These are phyloP conservation scores for Hypercompe scribonia DNA, from an alignment of 2,888 invertebrate genomes.

Conservation along the genomic window DNA sequence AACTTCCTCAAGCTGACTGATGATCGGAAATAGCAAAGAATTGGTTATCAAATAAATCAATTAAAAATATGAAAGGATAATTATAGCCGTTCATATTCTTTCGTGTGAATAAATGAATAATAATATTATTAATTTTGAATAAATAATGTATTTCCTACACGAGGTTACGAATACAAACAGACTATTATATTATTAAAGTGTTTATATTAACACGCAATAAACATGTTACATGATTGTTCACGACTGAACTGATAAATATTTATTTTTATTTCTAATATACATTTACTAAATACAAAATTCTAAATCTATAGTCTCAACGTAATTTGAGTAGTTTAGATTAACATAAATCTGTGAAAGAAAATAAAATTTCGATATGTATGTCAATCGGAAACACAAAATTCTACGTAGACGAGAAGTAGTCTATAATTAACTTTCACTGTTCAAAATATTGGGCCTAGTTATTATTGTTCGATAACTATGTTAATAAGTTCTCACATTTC, in stretches of 20 bases:
- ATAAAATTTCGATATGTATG: constrained; percentile 16
- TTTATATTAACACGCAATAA: background rate
- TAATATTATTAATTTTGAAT: background rate
- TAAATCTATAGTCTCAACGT: background rate
- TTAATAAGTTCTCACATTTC: constrained; percentile 30
- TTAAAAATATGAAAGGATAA: background rate
- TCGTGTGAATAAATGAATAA: too few relatives aligned
- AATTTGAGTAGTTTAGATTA: too few relatives aligned
- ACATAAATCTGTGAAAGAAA: constrained; percentile 1
- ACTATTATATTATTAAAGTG: background rate
- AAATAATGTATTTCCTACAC: background rate
- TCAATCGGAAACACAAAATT: constrained; percentile 24
- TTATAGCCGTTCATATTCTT: background rate
- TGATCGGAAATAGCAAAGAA: background rate
- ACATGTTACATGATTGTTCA: background rate
- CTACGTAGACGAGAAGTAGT: constrained; percentile 52
- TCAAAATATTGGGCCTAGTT: constrained; percentile 57
- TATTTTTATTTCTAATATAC: background rate
- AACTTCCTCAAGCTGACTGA: background rate
- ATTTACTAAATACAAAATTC: background rate
- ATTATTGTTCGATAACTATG: constrained; percentile 43
- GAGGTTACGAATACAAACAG: background rate
- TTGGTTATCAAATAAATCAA: background rate
- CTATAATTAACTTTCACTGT: constrained; percentile 74
- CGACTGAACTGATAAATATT: background rate